Evolutionary conservation across 2,888 invertebrate species (phyloP).

Genomic region (Pseudeuparius sepicola): DNA sequence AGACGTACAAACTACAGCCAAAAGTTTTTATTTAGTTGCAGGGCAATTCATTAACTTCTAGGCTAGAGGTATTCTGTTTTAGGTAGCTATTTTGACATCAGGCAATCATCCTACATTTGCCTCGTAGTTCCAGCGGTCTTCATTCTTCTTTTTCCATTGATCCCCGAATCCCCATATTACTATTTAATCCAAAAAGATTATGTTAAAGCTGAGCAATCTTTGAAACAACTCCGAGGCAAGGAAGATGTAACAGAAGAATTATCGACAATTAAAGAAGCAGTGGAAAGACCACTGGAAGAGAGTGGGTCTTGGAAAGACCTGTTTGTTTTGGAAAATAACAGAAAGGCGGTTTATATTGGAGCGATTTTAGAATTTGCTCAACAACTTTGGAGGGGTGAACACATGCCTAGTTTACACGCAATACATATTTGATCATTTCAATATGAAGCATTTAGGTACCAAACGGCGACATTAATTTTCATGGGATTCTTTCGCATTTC

Average conservation of each 20-base stretch:
- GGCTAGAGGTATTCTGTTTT: no score
- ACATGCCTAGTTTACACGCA: slow-evolving; percentile 30
- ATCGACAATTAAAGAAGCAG: slow-evolving; percentile 25
- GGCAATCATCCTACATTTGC: neutral
- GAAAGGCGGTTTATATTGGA: slow-evolving; percentile 29
- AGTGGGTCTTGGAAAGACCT: slow-evolving; percentile 31
- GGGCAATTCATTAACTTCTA: no score
- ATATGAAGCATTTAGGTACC: no score
- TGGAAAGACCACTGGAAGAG: slow-evolving; percentile 32
- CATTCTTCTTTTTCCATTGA: neutral
- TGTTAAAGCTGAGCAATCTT: slow-evolving; percentile 25
- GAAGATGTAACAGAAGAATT: slow-evolving; percentile 27
- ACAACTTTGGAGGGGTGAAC: slow-evolving; percentile 30
- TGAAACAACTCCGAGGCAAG: slow-evolving; percentile 26
- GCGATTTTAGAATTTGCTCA: slow-evolving; percentile 30
- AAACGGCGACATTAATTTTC: slow-evolving; percentile 25
- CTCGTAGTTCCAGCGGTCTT: neutral
- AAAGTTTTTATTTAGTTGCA: no score
- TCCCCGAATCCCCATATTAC: slow-evolving; percentile 47
- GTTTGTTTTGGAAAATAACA: slow-evolving; percentile 27
- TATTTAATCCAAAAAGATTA: slow-evolving; percentile 26
- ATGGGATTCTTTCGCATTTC: slow-evolving; percentile 15
- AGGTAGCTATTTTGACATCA: slow-evolving; percentile 1
- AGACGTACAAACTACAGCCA: no score
- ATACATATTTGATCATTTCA: slow-evolving; percentile 33